Conservation (phyloP, 2,888 invertebrate species). For the Cremastinae sp. region DNA sequence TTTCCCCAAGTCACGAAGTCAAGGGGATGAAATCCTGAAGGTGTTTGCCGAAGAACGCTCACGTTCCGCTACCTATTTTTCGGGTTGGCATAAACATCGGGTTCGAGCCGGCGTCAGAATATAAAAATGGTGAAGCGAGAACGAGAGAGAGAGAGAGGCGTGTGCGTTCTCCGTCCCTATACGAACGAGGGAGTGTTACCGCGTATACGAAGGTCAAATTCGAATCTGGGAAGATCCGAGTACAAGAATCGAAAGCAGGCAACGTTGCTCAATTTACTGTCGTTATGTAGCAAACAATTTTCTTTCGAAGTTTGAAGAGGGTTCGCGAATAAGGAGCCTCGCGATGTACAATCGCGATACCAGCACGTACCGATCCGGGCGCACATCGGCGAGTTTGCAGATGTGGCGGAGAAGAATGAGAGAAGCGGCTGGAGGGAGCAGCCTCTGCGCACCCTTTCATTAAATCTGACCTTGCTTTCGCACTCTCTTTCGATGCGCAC, state of each 20-base stretch:
- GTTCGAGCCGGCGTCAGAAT: constrained; percentile 1
- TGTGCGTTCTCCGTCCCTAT: neutral
- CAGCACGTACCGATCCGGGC: constrained; percentile 25
- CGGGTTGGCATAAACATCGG: constrained; percentile 41
- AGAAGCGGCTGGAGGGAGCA: constrained; percentile 26
- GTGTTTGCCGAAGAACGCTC: constrained; percentile 47
- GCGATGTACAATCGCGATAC: constrained; percentile 19
- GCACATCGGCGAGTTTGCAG: constrained; percentile 9
- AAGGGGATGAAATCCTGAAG: constrained; percentile 16
- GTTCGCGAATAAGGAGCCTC: constrained; percentile 8
- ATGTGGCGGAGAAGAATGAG: constrained; percentile 8
- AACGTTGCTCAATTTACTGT: constrained; percentile 48
- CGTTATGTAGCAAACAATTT: constrained; percentile 50
- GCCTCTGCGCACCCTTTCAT: constrained; percentile 46
- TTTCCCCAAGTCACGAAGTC: constrained; percentile 15
- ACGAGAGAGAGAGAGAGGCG: too few species aligned
- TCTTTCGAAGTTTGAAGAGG: constrained; percentile 21
- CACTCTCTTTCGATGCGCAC: constrained; percentile 56
- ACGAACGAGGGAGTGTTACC: neutral
- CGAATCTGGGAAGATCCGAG: constrained; percentile 1
- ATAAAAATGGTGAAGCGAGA: neutral
- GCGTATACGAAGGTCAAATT: neutral
- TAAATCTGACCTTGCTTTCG: constrained; percentile 63
- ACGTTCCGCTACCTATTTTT: constrained; percentile 22
- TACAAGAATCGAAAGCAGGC: constrained; percentile 22